phyloP scores from a whole-genome alignment of 2,113 vertebrate genomes.

The Glaucomys volans region DNA sequence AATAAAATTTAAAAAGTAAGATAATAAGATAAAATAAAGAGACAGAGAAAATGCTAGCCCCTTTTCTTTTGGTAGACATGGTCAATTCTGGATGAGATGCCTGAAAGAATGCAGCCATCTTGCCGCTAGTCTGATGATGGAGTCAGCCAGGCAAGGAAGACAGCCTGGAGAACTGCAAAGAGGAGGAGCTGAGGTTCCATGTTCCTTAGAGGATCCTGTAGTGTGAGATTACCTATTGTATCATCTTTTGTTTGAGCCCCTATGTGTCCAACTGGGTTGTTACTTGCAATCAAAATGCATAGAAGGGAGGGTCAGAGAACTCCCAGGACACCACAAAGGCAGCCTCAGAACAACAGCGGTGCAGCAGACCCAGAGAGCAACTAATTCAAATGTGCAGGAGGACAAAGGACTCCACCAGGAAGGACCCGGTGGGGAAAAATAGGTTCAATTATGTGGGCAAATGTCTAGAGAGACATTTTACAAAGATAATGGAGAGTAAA shows the following conservation, averaged over 20 bases:
- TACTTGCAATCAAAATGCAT: not conserved
- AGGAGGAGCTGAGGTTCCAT: not conserved
- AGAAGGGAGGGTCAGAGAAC: not conserved
- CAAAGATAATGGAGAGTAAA: not conserved
- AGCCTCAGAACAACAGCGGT: not conserved
- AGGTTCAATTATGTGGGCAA: not conserved
- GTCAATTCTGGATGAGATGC: not conserved
- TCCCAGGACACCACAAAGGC: not conserved
- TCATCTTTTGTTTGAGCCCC: not conserved
- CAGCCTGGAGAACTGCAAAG: not conserved
- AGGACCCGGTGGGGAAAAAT: not conserved
- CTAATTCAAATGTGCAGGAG: not conserved
- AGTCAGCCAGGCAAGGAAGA: not conserved
- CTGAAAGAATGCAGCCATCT: not conserved
- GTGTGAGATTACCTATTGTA: not conserved
- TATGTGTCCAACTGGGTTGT: not conserved
- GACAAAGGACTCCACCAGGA: not conserved
- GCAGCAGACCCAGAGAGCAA: not conserved
- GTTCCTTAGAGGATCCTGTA: not conserved
- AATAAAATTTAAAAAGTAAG: not conserved
- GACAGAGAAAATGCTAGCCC: not conserved
- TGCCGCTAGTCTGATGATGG: not conserved
- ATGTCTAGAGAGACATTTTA: not conserved
- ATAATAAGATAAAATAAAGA: not conserved
- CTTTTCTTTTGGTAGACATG: not conserved